A percentile compares a stretch with the other conserved stretches of the same genome.
Evolutionary conservation across 2,797 vertebrate species (phyloP).

Genomic region (Pteronotus mesoamericanus): DNA sequence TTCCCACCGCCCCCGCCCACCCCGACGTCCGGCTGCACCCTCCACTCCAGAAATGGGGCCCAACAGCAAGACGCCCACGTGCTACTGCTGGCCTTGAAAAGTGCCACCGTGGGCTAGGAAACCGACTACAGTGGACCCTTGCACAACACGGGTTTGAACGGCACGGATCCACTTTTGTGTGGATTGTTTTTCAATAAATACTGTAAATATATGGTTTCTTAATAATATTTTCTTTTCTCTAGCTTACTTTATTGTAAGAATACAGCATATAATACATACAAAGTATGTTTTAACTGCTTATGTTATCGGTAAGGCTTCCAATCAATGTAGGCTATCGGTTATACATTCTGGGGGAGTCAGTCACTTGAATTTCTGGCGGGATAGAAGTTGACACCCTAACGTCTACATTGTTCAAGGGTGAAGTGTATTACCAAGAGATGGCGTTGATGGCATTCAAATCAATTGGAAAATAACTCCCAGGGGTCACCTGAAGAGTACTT

Average conservation of each 20-base stretch:
- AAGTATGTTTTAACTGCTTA: neutral
- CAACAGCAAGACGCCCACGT: rapidly evolving
- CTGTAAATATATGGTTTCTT: neutral
- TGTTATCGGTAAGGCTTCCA: neutral
- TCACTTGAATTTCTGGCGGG: neutral
- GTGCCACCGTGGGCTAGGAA: no score
- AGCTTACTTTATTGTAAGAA: neutral
- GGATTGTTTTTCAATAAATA: neutral
- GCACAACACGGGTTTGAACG: neutral
- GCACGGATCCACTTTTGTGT: neutral
- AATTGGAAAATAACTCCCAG: neutral
- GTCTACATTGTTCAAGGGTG: neutral
- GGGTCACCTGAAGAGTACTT: neutral
- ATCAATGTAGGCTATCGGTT: neutral
- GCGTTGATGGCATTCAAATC: neutral
- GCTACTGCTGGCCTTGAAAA: neutral
- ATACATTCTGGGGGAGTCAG: neutral
- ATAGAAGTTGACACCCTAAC: neutral
- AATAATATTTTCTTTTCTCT: neutral
- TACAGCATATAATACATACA: neutral
- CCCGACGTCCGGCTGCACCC: no score
- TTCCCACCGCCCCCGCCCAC: neutral
- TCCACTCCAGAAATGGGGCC: neutral
- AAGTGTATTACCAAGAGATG: neutral
- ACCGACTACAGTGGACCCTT: neutral